Evolutionary conservation across 2,888 invertebrate species (phyloP), one percentile per base, ranked within the genome.

Genomic region (Seladonia tumulorum): DNA sequence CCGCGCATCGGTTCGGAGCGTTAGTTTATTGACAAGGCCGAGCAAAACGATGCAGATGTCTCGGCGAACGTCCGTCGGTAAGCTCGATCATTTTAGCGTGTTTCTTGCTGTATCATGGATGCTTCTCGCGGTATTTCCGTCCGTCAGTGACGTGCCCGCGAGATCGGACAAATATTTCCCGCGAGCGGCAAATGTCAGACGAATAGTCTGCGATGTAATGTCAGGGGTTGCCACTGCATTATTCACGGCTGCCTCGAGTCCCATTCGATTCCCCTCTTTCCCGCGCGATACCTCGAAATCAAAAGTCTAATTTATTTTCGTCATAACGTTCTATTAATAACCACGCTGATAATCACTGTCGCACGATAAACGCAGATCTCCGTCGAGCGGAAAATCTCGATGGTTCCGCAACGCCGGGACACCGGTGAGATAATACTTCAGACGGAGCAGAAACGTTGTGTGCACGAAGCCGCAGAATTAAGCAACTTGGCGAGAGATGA

Each of bases 161-260:
- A 10, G 45, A 82, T 12, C 45, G 8, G 16, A 35, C 16, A 76
- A 72, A 84, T 84, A 78, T 60, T 57, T 25, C 29, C 14, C 60
- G 29, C 49, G 7, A 57, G 29, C 68, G 68, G 29, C 57, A 84
- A 60, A 84, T 29, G 77, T 77, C 57, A 68, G 25, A 16, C 25
- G 47, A 22, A 3, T 14, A 47, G n/a, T 5, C n/a, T 45, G 45
- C 45, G 16, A 25, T 12, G 29, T 35, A 81, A 76, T 42, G 72
- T 76, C 45, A 76, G 0, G 10, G 72, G 85, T 83, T 76, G 5
- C 18, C 35, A 0, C 3, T 76, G 71, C 22, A 72, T 83, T 53
- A 72, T 63, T 83, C 29, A 49, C 16, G 22, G 0, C 39, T 42
- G 12, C 12, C 29, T 7, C 16, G 47, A 35, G 4, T 12, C 2